Conservation (phyloP, 2,888 invertebrate genomes). For the Ecdyonurus torrentis region DNA sequence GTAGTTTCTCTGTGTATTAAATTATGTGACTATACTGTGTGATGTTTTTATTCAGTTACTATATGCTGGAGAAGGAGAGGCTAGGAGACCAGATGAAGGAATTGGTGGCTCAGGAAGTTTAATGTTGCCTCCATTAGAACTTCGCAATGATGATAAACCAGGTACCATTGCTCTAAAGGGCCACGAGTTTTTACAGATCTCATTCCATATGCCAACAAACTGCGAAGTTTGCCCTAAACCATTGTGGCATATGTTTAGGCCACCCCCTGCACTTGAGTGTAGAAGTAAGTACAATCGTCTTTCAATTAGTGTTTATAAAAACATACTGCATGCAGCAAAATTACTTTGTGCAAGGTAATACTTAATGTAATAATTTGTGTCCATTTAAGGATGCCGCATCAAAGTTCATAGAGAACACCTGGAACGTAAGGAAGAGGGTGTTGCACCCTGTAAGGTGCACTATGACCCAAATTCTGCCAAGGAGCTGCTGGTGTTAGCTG, state of each 20-base stretch:
- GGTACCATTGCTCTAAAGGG: slow-evolving; percentile 68
- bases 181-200: slow-evolving; percentile 91
- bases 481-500: slow-evolving; percentile 80
- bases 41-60: slow-evolving; percentile 45
- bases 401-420: slow-evolving; percentile 97
- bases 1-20: no score
- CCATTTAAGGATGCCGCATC: slow-evolving; percentile 72
- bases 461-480: slow-evolving; percentile 88
- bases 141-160: slow-evolving; percentile 29
- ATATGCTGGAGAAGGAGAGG: slow-evolving; percentile 95
- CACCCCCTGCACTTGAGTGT: slow-evolving; percentile 95
- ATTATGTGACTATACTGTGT: background rate
- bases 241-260: slow-evolving; percentile 94
- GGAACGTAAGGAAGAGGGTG: slow-evolving; percentile 61
- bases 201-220: slow-evolving; percentile 94
- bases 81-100: slow-evolving; percentile 54
- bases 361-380: background rate
- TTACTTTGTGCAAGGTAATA: background rate
- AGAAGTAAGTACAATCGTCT: slow-evolving; percentile 64
- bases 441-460: slow-evolving; percentile 89
- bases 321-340: background rate
- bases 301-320: background rate
- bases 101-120: slow-evolving; percentile 28
- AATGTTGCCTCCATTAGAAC: slow-evolving; percentile 18
- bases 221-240: slow-evolving; percentile 97